A percentile compares a stretch with the other conserved stretches of the same genome.
phyloP scores from a whole-genome alignment of 2,113 vertebrate species.

The Melanostigma gelatinosum region DNA sequence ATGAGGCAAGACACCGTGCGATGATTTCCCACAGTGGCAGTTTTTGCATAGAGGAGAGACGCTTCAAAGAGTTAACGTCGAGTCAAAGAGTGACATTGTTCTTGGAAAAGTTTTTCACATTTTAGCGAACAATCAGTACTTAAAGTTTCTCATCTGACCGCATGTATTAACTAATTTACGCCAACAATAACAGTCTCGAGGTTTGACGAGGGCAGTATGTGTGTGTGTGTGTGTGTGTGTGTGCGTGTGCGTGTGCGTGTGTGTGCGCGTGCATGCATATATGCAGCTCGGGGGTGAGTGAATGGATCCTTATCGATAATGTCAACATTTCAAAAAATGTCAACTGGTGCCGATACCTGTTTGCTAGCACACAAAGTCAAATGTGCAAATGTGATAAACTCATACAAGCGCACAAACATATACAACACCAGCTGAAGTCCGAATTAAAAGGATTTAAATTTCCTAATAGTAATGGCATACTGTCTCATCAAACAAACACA shows the following conservation, averaged over 20 bases:
- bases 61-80: slow-evolving; percentile 36
- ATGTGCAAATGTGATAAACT: slow-evolving; percentile 19
- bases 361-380: slow-evolving; percentile 5
- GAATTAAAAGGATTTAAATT: slow-evolving; percentile 50
- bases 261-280: not conserved
- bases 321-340: slow-evolving; percentile 6
- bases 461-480: slow-evolving; percentile 41
- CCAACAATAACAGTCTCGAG: not conserved
- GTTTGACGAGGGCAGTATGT: not conserved
- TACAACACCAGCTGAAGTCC: slow-evolving; percentile 15
- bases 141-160: slow-evolving; percentile 7
- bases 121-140: not conserved
- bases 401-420: slow-evolving; percentile 10
- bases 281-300: not conserved
- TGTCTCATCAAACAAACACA: slow-evolving; percentile 49
- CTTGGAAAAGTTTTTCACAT: not conserved
- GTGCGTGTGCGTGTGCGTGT: not conserved
- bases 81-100: slow-evolving; percentile 30
- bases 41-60: slow-evolving; percentile 17
- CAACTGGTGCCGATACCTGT: not conserved
- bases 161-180: not conserved
- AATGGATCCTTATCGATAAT: not conserved
- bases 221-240: not conserved
- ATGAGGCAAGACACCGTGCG: slow-evolving; percentile 29
- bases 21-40: slow-evolving; percentile 38